phyloP scores from a whole-genome alignment of 2,888 invertebrate genomes.

The Chirona hameri region DNA sequence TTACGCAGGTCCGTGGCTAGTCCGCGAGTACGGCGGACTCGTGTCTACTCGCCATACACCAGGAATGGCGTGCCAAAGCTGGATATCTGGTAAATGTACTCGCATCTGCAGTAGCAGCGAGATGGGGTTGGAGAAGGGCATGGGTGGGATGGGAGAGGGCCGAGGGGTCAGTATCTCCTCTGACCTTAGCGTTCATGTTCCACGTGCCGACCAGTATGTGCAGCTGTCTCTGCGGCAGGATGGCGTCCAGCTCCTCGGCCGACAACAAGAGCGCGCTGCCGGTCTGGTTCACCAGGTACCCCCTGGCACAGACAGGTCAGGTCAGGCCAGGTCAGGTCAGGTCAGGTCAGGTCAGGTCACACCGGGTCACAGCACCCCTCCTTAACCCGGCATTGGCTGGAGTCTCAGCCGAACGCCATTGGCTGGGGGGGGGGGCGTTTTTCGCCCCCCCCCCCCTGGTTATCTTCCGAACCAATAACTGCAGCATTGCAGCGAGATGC shows the following conservation, averaged over 20 bases:
- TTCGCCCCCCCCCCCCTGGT: no score
- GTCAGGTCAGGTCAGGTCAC: no score
- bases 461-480: no score
- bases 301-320: not conserved
- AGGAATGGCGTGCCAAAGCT: no score
- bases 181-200: conserved; percentile 96
- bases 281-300: not conserved
- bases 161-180: conserved; percentile 41
- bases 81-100: not conserved
- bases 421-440: no score
- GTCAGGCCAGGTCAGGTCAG: not conserved
- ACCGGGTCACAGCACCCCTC: no score
- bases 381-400: no score
- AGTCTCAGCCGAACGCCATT: no score
- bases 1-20: no score
- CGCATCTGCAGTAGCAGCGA: not conserved
- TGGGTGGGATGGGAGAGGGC: no score
- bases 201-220: conserved; percentile 88
- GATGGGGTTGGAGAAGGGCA: not conserved
- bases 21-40: not conserved
- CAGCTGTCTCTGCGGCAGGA: conserved; percentile 78
- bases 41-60: not conserved
- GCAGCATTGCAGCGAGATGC: no score
- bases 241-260: conserved; percentile 75
- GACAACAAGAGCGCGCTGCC: conserved; percentile 59